These are phyloP conservation scores for Escarpia spicata DNA, from an alignment of 2,888 invertebrate genomes.

Conservation along the genomic window DNA sequence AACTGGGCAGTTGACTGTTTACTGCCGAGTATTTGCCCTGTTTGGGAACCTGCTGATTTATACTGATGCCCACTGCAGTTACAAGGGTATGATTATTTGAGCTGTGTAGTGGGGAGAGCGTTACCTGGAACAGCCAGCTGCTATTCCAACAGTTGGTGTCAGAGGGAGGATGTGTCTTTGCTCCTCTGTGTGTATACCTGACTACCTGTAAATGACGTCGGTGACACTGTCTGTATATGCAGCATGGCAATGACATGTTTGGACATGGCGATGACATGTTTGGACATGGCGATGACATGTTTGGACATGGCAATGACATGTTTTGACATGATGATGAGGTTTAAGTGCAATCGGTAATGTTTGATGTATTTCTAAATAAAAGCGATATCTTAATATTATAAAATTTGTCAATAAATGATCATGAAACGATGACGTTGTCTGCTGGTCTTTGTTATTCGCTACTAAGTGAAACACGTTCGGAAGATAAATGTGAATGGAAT, in stretches of 20 bases:
- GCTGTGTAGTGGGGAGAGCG: neutral
- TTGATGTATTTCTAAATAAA: constrained; percentile 13
- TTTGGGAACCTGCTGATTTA: neutral
- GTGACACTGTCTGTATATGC: neutral
- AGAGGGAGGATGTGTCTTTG: neutral
- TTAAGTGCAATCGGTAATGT: constrained; percentile 2
- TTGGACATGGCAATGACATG: neutral
- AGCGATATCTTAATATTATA: constrained; percentile 16
- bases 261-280: neutral
- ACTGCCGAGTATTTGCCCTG: neutral
- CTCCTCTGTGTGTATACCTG: neutral
- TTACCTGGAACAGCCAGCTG: neutral
- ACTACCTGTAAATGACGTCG: neutral
- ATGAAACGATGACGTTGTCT: neutral
- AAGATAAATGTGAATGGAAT: neutral
- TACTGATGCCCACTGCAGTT: neutral
- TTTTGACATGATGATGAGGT: neutral
- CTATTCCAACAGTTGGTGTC: neutral
- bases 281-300: neutral
- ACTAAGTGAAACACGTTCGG: neutral
- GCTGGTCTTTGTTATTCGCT: neutral
- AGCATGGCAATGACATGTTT: neutral
- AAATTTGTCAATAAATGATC: constrained; percentile 6
- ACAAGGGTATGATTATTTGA: neutral
- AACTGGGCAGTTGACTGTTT: neutral